These are phyloP conservation scores for Xiphorhynchus elegans DNA, from an alignment of 2,113 vertebrate genomes.

Conservation along the genomic window DNA sequence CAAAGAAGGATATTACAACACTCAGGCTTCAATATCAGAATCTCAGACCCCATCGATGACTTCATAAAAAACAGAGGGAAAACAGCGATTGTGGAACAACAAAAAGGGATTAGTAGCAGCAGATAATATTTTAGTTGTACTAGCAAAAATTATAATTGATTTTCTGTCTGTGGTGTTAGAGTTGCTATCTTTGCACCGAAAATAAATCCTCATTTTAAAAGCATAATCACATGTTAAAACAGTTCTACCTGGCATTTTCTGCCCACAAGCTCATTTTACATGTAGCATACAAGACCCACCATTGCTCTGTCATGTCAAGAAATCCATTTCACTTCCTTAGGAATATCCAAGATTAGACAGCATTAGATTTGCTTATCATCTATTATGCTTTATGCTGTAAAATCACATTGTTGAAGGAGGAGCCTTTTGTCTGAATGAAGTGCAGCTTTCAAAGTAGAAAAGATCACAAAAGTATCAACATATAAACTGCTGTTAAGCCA, in stretches of 20 bases:
- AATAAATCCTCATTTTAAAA: constrained; percentile 43
- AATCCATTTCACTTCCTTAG: neutral
- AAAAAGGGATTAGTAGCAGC: constrained; percentile 31
- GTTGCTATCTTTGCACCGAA: constrained; percentile 31
- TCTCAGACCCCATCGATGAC: neutral
- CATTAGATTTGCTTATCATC: neutral
- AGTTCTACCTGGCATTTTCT: constrained; percentile 7
- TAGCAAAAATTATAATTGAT: constrained; percentile 58
- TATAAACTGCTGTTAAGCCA: neutral
- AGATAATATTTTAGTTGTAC: constrained; percentile 54
- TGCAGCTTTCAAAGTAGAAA: neutral
- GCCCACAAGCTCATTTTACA: constrained; percentile 8
- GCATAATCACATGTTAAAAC: neutral
- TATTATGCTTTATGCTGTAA: neutral
- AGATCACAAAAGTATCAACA: neutral
- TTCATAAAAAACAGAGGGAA: constrained; percentile 29
- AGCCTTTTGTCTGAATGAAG: neutral
- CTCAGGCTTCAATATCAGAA: neutral
- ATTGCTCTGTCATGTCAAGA: neutral
- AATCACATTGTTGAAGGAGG: neutral
- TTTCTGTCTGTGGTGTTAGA: constrained; percentile 58
- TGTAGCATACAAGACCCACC: neutral
- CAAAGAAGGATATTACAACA: neutral
- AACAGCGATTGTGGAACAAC: neutral
- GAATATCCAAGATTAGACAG: neutral